phyloP scores from a whole-genome alignment of 2,797 vertebrate species.

The Hypotaenidia philippensis region DNA sequence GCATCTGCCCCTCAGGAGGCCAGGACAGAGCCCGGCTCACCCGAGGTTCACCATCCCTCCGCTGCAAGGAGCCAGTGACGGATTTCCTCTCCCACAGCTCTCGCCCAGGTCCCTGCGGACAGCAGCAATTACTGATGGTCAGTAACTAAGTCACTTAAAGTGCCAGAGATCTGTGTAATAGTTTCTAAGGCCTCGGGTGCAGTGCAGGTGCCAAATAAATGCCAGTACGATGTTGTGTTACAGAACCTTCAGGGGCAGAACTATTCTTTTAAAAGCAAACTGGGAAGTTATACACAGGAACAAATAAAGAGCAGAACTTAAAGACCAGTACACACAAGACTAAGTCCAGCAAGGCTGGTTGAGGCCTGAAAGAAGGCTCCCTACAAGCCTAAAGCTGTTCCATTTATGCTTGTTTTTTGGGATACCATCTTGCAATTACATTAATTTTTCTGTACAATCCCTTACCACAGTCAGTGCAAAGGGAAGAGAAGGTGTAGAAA shows the following conservation, averaged over 20 bases:
- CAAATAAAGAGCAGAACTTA: neutral
- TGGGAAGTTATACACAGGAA: neutral
- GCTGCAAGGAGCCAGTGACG: neutral
- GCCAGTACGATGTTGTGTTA: rapidly evolving
- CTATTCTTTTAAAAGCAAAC: neutral
- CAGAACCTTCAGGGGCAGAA: neutral
- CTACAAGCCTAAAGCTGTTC: neutral
- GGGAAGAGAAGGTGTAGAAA: neutral
- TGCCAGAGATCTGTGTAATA: constrained; percentile 12
- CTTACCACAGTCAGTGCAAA: neutral
- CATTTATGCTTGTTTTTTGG: neutral
- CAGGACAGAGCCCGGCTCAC: rapidly evolving
- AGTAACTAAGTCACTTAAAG: constrained; percentile 5
- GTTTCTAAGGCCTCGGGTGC: neutral
- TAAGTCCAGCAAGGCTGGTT: neutral
- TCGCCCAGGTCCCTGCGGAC: neutral
- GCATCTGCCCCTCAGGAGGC: rapidly evolving
- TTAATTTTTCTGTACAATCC: neutral
- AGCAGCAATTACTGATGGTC: constrained; percentile 2
- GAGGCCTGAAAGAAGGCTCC: neutral
- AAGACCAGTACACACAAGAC: neutral
- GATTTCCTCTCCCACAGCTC: neutral
- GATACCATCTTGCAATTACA: neutral
- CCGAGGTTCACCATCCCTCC: neutral
- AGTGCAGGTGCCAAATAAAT: neutral